Base-by-base conservation (phyloP, 2,888 invertebrate genomes). In the Pachydiplax longipennis region DNA sequence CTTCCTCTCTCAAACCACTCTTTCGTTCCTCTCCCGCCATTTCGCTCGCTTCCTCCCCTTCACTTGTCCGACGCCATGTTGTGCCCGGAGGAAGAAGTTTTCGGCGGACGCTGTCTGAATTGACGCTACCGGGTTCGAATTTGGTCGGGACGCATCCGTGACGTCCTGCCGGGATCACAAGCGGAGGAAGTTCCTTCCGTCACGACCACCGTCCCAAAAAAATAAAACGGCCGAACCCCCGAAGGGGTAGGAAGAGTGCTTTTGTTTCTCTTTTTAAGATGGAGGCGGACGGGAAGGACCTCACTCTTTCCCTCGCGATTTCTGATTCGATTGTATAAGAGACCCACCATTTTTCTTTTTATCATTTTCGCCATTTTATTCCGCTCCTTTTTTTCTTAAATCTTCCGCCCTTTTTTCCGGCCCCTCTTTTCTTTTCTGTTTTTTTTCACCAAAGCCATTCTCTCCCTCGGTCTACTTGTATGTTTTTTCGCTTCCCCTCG, bases 21-120 rank as follows among this genome's bases (percentile, higher is more conserved):
- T 48, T 82, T 48, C n/a, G 13, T 48, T 10, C 22, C 82, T 48
- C 53, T 13, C 83, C 58, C 35, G 0, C 35, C 6, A 25, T 35
- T 40, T 58, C 53, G 31, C 53, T 82, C 82, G 53, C 58, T 35
- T 48, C 15, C 83, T 83, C 83, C 83, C 83, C 83, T 83, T 83
- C 83, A 35, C 83, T 58, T 58, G 83, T 58, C 83, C 8, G 58
- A 35, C 58, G 83, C 83, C 83, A 83, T 83, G 83, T 83, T 1
- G 58, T 18, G 83, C 58, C 31, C n/a, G 25, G 48, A 82, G 82
- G 35, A 83, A 58, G 31, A 48, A 35, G 53, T 53, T 48, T 83
- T 48, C 35, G 58, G 31, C 83, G 53, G 35, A 58, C 58, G 83
- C 22, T 58, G 83, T 48, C 58, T 25, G 31, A 73, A 73, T 73